Conservation (phyloP, 2,888 invertebrate genomes). For the Scelioninae gen. 1 region DNA sequence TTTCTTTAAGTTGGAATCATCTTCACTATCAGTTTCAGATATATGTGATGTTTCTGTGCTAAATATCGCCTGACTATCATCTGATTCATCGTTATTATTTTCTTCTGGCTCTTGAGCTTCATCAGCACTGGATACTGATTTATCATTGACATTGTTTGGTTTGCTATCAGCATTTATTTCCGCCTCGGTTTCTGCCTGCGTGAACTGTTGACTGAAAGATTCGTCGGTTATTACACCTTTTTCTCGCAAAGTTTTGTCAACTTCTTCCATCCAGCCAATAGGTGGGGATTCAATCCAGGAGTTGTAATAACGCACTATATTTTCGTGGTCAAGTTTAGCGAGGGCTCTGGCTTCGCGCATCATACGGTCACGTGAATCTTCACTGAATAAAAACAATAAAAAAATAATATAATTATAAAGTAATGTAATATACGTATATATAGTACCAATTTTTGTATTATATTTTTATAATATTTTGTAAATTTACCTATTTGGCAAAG, state of each 20-base stretch:
- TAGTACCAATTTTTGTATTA: no score
- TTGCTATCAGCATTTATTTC: constrained; percentile 67
- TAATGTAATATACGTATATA: no score
- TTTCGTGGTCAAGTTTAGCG: constrained; percentile 96
- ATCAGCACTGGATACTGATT: constrained; percentile 79
- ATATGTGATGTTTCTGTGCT: constrained; percentile 43
- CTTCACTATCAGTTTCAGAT: constrained; percentile 42
- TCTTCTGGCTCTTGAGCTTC: constrained; percentile 74
- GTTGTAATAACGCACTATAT: constrained; percentile 98
- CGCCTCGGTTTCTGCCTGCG: constrained; percentile 73
- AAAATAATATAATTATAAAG: background rate
- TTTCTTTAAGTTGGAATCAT: constrained; percentile 21
- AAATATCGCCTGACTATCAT: constrained; percentile 37
- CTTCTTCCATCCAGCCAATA: constrained; percentile 92
- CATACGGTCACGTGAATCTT: constrained; percentile 93
- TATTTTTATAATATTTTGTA: constrained; percentile 5
- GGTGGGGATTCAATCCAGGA: constrained; percentile 98
- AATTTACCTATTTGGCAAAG: constrained; percentile 89
- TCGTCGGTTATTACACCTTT: constrained; percentile 71
- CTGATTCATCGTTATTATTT: constrained; percentile 45
- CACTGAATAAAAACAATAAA: constrained; percentile 85
- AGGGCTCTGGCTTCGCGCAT: constrained; percentile 97
- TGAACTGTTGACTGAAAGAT: constrained; percentile 76
- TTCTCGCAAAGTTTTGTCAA: constrained; percentile 87
- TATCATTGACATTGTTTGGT: constrained; percentile 67